phyloP scores from a whole-genome alignment of 2,888 invertebrate species.

The Cremastinae sp. region DNA sequence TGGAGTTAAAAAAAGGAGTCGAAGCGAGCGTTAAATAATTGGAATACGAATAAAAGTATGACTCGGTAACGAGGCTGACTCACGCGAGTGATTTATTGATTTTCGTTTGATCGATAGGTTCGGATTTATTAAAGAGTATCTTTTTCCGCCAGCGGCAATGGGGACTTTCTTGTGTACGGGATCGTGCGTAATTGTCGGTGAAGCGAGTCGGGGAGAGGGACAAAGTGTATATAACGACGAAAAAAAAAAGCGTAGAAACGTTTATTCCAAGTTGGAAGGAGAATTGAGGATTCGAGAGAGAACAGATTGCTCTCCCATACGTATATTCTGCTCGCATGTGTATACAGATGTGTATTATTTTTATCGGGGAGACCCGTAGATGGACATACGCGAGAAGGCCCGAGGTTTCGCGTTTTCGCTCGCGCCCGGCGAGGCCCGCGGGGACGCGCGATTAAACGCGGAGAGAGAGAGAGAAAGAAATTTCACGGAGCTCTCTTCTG shows the following conservation, averaged over 20 bases:
- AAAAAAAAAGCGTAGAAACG: background rate
- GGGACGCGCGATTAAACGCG: conserved; percentile 62
- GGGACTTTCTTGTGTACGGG: conserved; percentile 27
- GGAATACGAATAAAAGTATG: background rate
- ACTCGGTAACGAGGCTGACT: background rate
- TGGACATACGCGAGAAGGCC: conserved; percentile 53
- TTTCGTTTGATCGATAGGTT: conserved; percentile 43
- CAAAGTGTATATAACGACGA: background rate
- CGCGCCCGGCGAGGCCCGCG: conserved; percentile 51
- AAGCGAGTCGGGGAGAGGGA: conserved; percentile 32
- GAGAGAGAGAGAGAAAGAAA: conserved; percentile 52
- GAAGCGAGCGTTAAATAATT: too few relatives aligned
- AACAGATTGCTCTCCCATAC: conserved; percentile 30
- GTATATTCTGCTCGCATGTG: conserved; percentile 3
- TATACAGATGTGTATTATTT: conserved; percentile 23
- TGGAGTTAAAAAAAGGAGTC: too few relatives aligned
- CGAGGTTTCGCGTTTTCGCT: conserved; percentile 53
- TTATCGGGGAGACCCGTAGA: conserved; percentile 52
- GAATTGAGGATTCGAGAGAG: conserved; percentile 42
- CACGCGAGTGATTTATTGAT: conserved; percentile 42
- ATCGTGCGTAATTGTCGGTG: conserved; percentile 37
- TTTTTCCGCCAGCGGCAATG: conserved; percentile 16
- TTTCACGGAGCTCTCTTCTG: conserved; percentile 57
- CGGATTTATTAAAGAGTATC: background rate
- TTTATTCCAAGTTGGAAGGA: conserved; percentile 6